Percentiles rank a stretch among this genome's conserved stretches.
Evolutionary conservation across 2,888 invertebrate species (phyloP).

Genomic region (Prenolepis imparis): DNA sequence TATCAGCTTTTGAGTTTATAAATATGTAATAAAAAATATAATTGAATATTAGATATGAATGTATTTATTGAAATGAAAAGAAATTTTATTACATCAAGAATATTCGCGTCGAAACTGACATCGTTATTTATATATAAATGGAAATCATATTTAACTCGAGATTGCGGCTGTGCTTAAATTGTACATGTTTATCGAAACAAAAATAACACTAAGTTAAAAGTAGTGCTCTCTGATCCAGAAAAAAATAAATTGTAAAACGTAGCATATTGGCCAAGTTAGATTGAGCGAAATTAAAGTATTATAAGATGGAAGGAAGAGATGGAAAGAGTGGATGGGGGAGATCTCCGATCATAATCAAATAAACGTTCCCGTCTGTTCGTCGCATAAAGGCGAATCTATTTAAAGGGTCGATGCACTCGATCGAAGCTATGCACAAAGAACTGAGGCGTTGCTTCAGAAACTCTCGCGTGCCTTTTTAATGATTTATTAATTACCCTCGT

Average conservation of each 20-base stretch:
- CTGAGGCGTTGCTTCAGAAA: background rate
- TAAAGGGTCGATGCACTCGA: constrained; percentile 31
- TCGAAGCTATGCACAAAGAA: constrained; percentile 44
- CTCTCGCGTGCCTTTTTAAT: constrained; percentile 54
- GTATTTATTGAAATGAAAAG: background rate
- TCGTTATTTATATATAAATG: background rate
- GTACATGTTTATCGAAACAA: background rate
- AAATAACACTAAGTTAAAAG: background rate
- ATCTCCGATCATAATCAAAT: constrained; percentile 63
- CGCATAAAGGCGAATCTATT: constrained; percentile 39
- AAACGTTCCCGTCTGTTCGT: constrained; percentile 47
- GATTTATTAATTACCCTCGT: constrained; percentile 67
- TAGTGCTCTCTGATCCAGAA: background rate
- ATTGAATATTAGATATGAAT: background rate
- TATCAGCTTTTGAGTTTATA: background rate
- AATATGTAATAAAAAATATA: background rate
- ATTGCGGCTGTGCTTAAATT: background rate
- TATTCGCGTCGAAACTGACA: background rate
- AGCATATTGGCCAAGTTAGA: background rate
- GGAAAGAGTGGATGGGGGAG: background rate
- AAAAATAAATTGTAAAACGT: background rate
- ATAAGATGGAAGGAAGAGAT: background rate
- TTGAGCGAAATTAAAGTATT: background rate
- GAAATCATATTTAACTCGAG: background rate
- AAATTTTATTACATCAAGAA: background rate